Evolutionary conservation across 2,888 invertebrate genomes (phyloP).

Genomic region (Xestobium rufovillosum): DNA sequence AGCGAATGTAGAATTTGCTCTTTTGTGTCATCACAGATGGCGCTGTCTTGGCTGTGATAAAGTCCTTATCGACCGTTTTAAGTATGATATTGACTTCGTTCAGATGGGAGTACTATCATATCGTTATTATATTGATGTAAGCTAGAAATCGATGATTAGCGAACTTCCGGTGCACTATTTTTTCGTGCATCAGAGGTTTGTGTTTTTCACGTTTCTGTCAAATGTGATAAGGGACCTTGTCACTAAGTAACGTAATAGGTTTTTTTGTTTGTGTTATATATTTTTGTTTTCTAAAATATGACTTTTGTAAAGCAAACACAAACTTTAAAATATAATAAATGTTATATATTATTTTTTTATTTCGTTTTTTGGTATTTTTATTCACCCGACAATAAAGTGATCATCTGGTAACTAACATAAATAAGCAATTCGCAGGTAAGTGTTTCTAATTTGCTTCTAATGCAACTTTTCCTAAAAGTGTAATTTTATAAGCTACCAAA

Average conservation of each 20-base stretch:
- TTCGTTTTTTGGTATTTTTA: constrained; percentile 6
- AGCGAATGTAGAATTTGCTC: constrained; percentile 12
- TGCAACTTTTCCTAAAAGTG: too few species aligned
- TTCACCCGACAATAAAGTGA: too few species aligned
- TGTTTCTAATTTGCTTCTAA: too few species aligned
- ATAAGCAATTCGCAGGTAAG: too few species aligned
- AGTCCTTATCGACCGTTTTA: constrained; percentile 46
- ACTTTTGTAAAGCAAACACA: constrained; percentile 26
- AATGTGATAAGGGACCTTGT: constrained; percentile 45
- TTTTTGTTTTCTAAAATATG: constrained; percentile 31
- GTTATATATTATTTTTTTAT: constrained; percentile 15
- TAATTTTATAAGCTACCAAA: too few species aligned
- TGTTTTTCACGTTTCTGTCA: constrained; percentile 22
- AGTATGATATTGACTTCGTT: constrained; percentile 51
- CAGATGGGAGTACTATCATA: constrained; percentile 52
- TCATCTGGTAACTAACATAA: too few species aligned
- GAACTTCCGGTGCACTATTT: constrained; percentile 18
- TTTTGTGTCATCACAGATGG: constrained; percentile 33
- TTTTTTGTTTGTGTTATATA: constrained; percentile 29
- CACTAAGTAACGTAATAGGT: constrained; percentile 36
- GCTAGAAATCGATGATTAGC: constrained; percentile 2
- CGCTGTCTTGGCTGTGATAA: constrained; percentile 46
- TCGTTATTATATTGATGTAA: constrained; percentile 18
- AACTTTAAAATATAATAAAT: constrained; percentile 22
- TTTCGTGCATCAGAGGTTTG: constrained; percentile 23